Percentiles rank a stretch among this genome's conserved stretches.
Evolutionary conservation across 2,888 invertebrate genomes (phyloP).

Genomic region (Trypoxylon attenuatum): DNA sequence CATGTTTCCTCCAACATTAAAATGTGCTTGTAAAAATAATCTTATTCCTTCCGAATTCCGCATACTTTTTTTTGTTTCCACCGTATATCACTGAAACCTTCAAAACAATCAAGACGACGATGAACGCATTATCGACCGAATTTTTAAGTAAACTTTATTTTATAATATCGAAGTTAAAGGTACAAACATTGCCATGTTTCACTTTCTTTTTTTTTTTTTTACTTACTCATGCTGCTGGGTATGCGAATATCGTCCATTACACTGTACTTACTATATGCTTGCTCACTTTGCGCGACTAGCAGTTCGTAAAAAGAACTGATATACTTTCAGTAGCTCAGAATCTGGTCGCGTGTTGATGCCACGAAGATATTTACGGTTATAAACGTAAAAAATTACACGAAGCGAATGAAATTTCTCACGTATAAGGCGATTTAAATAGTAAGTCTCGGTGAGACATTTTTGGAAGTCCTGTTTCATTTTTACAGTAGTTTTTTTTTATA

Average conservation of each 20-base stretch:
- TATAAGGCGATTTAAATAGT: not conserved
- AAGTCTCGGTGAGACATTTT: slow-evolving; percentile 10
- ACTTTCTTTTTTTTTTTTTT: slow-evolving; percentile 22
- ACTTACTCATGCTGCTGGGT: slow-evolving; percentile 43
- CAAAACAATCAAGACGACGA: slow-evolving; percentile 28
- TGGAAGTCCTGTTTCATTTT: slow-evolving; percentile 11
- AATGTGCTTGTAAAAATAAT: slow-evolving; percentile 45
- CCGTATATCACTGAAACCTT: no score
- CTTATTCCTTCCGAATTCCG: slow-evolving; percentile 30
- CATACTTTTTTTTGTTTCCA: no score
- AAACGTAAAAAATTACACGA: slow-evolving; percentile 21
- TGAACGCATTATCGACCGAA: slow-evolving; percentile 14
- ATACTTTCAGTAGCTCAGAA: not conserved
- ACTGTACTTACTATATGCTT: slow-evolving; percentile 21
- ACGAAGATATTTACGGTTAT: slow-evolving; percentile 5
- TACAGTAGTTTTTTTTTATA: no score
- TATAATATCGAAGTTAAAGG: slow-evolving; percentile 15
- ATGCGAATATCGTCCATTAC: slow-evolving; percentile 14
- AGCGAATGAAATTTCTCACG: slow-evolving; percentile 14
- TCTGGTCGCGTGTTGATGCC: not conserved
- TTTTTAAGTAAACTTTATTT: slow-evolving; percentile 23
- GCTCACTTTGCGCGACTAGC: slow-evolving; percentile 26
- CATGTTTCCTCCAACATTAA: slow-evolving; percentile 33
- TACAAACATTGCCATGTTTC: slow-evolving; percentile 14
- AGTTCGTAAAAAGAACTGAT: slow-evolving; percentile 7